A percentile compares a stretch with the other conserved stretches of the same genome.
phyloP scores from a whole-genome alignment of 2,888 invertebrate genomes.

The Pheosia tremula region DNA sequence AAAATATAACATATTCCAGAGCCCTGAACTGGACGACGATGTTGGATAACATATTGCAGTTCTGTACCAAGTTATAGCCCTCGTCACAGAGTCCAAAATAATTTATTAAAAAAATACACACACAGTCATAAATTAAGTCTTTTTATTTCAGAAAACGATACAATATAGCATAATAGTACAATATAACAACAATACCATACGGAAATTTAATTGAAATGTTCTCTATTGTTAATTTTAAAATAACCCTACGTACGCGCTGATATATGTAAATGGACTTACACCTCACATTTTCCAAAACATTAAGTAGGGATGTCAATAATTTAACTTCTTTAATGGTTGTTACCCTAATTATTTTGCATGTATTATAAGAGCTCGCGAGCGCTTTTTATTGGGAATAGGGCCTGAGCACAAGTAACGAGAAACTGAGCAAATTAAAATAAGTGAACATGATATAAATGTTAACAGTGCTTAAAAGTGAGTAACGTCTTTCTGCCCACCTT shows the following conservation, averaged over 20 bases:
- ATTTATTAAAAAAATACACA: constrained; percentile 8
- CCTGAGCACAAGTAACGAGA: no score
- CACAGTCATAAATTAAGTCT: constrained; percentile 75
- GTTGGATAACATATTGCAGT: no score
- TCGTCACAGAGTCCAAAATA: no score
- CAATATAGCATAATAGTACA: constrained; percentile 80
- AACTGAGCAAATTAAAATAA: no score
- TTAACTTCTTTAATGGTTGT: neutral
- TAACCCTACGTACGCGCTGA: constrained; percentile 49
- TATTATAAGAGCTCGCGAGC: neutral
- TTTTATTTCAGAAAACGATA: constrained; percentile 81
- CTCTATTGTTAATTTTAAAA: constrained; percentile 56
- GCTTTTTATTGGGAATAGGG: no score
- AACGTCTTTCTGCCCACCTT: no score
- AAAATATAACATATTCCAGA: no score
- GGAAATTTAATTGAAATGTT: constrained; percentile 53
- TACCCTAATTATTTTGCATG: neutral
- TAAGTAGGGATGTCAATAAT: constrained; percentile 19
- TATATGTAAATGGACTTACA: constrained; percentile 47
- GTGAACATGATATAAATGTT: no score
- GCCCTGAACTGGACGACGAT: no score
- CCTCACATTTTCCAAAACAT: constrained; percentile 44
- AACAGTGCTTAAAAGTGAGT: no score
- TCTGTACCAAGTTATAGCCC: no score
- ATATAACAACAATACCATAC: constrained; percentile 78